A percentile compares a stretch with the other conserved stretches of the same genome.
Evolutionary conservation across 2,113 vertebrate genomes (phyloP).

Genomic region (Chelonoidis abingdonii): DNA sequence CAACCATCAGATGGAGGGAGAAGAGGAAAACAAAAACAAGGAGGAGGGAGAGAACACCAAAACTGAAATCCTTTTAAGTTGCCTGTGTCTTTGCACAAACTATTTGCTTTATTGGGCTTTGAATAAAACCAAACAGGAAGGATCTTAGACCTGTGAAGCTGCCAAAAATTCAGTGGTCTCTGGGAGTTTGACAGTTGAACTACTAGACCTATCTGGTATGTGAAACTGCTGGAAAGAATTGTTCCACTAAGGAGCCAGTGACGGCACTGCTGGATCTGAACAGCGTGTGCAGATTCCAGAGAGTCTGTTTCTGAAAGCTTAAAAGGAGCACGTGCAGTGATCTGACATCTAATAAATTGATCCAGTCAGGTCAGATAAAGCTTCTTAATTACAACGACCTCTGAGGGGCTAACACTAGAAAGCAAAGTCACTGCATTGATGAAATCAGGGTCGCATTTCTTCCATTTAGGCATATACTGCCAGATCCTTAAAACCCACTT

Average conservation of each 20-base stretch:
- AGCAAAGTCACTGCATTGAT: accelerated
- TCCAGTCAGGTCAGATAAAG: conserved; percentile 12
- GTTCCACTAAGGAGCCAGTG: conserved; percentile 26
- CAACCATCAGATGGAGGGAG: neutral
- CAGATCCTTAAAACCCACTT: neutral
- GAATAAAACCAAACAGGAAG: conserved; percentile 78
- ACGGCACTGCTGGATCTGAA: conserved; percentile 19
- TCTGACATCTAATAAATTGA: neutral
- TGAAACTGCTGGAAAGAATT: conserved; percentile 65
- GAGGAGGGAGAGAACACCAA: neutral
- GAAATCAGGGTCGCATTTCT: neutral
- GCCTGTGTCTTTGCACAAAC: conserved; percentile 45
- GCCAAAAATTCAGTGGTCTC: conserved; percentile 77
- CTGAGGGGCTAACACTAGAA: neutral
- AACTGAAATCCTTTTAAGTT: conserved; percentile 29
- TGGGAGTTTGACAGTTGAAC: conserved; percentile 52
- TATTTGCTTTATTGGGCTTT: conserved; percentile 48
- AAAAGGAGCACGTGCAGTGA: conserved; percentile 5
- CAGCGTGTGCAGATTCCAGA: conserved; percentile 30
- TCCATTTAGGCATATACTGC: neutral
- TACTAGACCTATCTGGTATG: conserved; percentile 56
- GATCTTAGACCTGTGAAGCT: conserved; percentile 67
- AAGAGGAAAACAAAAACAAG: neutral
- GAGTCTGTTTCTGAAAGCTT: neutral
- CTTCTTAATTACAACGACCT: neutral